phyloP scores from a whole-genome alignment of 2,888 invertebrate species.

The Elgonia sp. region DNA sequence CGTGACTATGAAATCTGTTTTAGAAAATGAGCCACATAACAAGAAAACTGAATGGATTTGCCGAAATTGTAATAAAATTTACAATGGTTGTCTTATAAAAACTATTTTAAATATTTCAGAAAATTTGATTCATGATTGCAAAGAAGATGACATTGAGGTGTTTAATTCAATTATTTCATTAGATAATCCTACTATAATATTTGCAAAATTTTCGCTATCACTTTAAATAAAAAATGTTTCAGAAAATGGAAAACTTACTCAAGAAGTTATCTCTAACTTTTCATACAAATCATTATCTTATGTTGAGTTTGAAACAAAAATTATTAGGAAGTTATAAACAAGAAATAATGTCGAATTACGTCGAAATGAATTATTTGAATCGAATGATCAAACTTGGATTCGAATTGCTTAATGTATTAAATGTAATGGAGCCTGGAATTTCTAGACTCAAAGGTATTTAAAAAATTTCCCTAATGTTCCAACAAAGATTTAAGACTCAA shows the following conservation, averaged over 20 bases:
- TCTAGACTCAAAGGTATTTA: conserved; percentile 90
- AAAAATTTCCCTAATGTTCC: neutral
- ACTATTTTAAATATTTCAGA: conserved; percentile 87
- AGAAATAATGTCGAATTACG: conserved; percentile 82
- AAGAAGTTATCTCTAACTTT: conserved; percentile 88
- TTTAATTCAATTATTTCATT: conserved; percentile 23
- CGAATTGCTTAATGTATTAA: conserved; percentile 90
- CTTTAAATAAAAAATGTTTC: conserved; percentile 45
- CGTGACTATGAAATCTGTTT: conserved; percentile 84
- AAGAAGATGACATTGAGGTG: conserved; percentile 81
- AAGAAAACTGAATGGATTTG: conserved; percentile 88
- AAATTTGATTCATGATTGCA: conserved; percentile 86
- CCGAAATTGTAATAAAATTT: conserved; percentile 87
- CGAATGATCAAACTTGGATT: conserved; percentile 91
- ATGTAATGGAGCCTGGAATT: conserved; percentile 91
- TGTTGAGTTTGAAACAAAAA: conserved; percentile 91
- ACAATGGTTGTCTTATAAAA: conserved; percentile 86
- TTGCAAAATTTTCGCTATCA: neutral
- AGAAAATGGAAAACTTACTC: conserved; percentile 86
- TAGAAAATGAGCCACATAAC: conserved; percentile 80
- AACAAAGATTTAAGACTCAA: neutral
- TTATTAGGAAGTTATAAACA: conserved; percentile 88
- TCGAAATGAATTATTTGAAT: conserved; percentile 88
- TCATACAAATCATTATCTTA: conserved; percentile 90
- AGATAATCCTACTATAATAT: conserved; percentile 1